phyloP scores from a whole-genome alignment of 2,113 vertebrate species.

The Tursiops truncatus region DNA sequence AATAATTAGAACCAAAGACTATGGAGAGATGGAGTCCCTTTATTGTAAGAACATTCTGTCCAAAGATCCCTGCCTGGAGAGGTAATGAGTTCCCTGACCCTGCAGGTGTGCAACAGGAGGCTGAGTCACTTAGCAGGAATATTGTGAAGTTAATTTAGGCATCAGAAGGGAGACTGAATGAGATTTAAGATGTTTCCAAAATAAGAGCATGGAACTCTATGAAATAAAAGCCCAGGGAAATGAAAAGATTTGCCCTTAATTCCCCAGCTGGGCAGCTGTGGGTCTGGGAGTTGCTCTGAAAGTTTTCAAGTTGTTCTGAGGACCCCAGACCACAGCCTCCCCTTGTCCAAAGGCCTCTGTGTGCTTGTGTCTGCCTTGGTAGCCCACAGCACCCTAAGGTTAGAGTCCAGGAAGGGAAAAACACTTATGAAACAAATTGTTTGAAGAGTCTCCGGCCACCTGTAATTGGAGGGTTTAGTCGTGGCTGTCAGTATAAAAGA shows the following conservation, averaged over 20 bases:
- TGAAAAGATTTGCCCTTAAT: not conserved
- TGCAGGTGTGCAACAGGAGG: not conserved
- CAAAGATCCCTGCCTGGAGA: not conserved
- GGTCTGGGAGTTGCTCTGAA: not conserved
- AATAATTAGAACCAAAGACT: not conserved
- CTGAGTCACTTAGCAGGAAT: not conserved
- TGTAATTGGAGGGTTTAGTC: not conserved
- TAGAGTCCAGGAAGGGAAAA: not conserved
- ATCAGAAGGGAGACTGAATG: not conserved
- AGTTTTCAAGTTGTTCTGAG: not conserved
- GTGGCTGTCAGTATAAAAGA: not conserved
- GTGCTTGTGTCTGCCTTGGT: not conserved
- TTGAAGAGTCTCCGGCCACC: not conserved
- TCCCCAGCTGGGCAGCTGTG: too few species aligned
- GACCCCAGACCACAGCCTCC: not conserved
- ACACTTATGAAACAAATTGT: not conserved
- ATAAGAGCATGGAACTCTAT: not conserved
- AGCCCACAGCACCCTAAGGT: not conserved
- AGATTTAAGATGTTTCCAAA: not conserved
- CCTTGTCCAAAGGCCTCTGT: not conserved
- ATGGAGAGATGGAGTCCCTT: not conserved
- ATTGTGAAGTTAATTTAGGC: not conserved
- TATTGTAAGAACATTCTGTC: not conserved
- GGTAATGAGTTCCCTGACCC: not conserved
- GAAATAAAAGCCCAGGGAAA: not conserved